Evolutionary conservation across 2,888 invertebrate species (phyloP), one percentile per base, ranked within the genome.

Genomic region (Diarsia dahlii): DNA sequence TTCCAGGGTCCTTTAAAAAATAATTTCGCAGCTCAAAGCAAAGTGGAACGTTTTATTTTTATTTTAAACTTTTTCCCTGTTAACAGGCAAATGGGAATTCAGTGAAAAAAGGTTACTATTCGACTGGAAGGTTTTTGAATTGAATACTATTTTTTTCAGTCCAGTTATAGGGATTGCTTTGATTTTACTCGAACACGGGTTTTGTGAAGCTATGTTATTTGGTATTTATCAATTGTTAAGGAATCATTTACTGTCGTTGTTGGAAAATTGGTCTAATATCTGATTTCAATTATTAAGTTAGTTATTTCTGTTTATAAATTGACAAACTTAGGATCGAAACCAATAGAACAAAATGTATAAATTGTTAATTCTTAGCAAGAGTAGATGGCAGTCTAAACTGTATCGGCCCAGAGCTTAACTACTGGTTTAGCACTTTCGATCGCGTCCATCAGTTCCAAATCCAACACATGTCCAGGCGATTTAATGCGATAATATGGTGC

Each of bases 1-100:
- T 67, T 77, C 78, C 23, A 68, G 74, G 56, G 74, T 62, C 67
- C 80, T 86, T 84, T 78, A 76, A 84, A 80, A 86, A 80, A 82
- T 87, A 74, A 87, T 84, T 87, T 72, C 63, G 45, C 45, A 65
- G 67, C 62, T 78, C 71, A 78, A 77, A 69, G 62, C 65, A 23
- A 52, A 77, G 73, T 71, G 34, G 15, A 74, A 46, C 62, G 76
- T 58, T 79, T 84, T 84, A 81, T 85, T 80, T 84, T 82, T 74
- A 74, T 80, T 73, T 76, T 23, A 69, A 79, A 78, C 78, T 79
- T 87, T 78, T 82, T 71, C 65, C 13, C 60, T 74, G 72, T 78
- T 80, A 78, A 74, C 75, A 77, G 52, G 56, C 70, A 62, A 86
- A 80, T 64, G 60, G 71, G 63, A 79, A 79, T 86, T 67, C 67